A percentile compares a stretch with the other conserved stretches of the same genome.
phyloP scores from a whole-genome alignment of 2,797 vertebrate genomes.

The Falco columbarius region DNA sequence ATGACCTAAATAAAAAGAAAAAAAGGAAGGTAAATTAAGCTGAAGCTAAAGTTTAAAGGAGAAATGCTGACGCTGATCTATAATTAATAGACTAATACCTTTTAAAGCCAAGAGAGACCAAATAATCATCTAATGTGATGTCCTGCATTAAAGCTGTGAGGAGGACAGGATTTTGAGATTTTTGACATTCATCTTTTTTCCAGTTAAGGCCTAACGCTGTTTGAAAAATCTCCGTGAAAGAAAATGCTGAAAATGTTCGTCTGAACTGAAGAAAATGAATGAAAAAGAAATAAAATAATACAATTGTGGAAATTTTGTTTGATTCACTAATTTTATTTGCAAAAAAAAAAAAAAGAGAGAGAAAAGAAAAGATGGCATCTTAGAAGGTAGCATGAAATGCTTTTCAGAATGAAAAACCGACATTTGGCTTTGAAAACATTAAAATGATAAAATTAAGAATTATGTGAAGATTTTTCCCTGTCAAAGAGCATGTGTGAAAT shows the following conservation, averaged over 20 bases:
- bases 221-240: background rate
- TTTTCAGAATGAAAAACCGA: background rate
- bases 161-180: background rate
- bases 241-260: background rate
- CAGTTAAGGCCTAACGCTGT: background rate
- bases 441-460: background rate
- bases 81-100: constrained; percentile 29
- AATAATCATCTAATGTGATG: background rate
- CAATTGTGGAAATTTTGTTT: background rate
- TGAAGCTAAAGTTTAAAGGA: background rate
- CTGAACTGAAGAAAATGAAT: background rate
- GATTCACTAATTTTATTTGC: background rate
- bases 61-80: background rate
- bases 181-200: background rate
- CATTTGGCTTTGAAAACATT: background rate
- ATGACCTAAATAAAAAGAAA: background rate
- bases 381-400: background rate
- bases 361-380: background rate
- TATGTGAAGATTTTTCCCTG: background rate
- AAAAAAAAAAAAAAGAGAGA: too few species aligned
- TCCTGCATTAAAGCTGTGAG: background rate
- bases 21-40: constrained; percentile 14
- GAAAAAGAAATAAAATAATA: background rate
- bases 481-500: background rate
- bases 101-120: constrained; percentile 8